Base-by-base conservation (phyloP, 2,888 invertebrate species). In the Cephus pygmeus region DNA sequence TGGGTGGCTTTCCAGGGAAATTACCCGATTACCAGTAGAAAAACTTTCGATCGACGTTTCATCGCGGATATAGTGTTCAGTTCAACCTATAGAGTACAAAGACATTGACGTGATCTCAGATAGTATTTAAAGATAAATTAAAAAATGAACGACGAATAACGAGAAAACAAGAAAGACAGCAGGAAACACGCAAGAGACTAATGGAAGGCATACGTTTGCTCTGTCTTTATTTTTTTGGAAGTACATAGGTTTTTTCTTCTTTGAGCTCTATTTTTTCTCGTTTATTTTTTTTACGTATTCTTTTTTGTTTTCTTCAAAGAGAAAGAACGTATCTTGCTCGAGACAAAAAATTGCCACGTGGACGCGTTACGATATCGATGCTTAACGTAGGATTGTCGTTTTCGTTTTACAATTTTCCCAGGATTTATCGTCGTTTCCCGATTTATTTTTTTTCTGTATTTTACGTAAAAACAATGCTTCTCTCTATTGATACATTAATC, bases 31-130 rank as follows among this genome's bases (percentile, higher is more conserved):
- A 56, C 56, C 23, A 1, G 23, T 23, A 56, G 56, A 40, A 56
- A 23, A 36, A 12, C 0, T 12, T 9, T 56, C 9, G 56, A n/a
- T 15, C 35, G 35, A 74, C 30, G 23, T 74, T 9, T 12, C n/a
- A 23, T 79, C 76, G 76, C 73, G 69, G 56, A 23, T 23, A 80
- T 82, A 81, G 83, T 82, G 78, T 83, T 80, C 81, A 84, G 84
- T 87, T 85, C 84, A 86, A 83, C 85, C 87, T 86, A 86, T 82
- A 86, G 83, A 88, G 88, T 88, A 88, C 88, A 88, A 88, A 88
- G 78, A 83, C 82, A 81, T 84, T 81, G 84, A 88, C 85, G 86
- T 85, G 88, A 88, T 88, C 88, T 88, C 88, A 88, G 82, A 86
- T 86, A 85, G 85, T 83, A 31, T 71, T 71, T 71, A 33, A 71